Evolutionary conservation across 2,113 vertebrate genomes (phyloP), one percentile per base, ranked within the genome.

Genomic region (Prinia subflava): DNA sequence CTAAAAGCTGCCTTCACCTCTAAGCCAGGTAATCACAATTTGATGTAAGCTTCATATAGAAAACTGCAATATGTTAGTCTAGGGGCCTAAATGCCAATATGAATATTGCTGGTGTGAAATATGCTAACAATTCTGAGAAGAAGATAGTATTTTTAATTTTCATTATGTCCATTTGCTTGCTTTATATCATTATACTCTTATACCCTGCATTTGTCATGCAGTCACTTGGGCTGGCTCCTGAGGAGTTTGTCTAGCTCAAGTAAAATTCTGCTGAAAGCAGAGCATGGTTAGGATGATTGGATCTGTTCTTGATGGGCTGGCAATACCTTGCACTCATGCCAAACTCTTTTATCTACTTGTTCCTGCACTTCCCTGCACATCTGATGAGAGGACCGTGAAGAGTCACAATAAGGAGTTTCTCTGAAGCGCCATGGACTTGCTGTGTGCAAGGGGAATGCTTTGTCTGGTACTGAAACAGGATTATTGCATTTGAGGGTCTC

Each of bases 151-250:
- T 73, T 60, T 83, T 55, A 9, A 49, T n/a, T 41, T 86, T 68
- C 19, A 42, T 33, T n/a, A 10, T 13, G 15, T 17, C 15, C 1
- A 3, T 28, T 59, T 41, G 2, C 6, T 68, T 60, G 4, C 3
- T 39, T 42, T 39, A 39, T 39, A 39, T 11, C 39, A 10, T 39
- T 39, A 39, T 39, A 39, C 39, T 81, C 7, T 64, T 55, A 56
- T 5, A 2, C 1, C 1, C 15, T 69, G 11, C 9, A 9, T 27
- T 87, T 60, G 20, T 41, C 5, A 7, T 2, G 0, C 39, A 35
- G 9, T 23, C 31, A 14, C 18, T 86, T 70, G 37, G 28, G 7
- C 17, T 77, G 52, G 11, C 9, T 90, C 16, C 24, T n/a, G 14
- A 7, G 10, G 4, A 1, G 3, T 47, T 27, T 65, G 23, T 47